Base-by-base conservation (phyloP, 2,113 vertebrate species). In the Austrofundulus limnaeus region DNA sequence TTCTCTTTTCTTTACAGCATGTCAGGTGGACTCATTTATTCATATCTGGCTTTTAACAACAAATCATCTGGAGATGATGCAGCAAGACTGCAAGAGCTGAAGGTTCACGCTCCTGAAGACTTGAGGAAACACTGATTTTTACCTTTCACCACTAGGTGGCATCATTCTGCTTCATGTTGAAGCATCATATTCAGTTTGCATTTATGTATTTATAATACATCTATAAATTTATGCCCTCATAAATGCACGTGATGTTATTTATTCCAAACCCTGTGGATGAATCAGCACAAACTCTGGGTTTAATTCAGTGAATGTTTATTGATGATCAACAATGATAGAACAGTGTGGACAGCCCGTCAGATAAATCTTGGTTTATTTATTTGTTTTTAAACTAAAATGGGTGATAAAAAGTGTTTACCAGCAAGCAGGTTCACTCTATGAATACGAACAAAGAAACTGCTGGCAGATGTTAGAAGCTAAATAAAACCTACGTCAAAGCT, bases 11-110 rank as follows among this genome's bases (percentile, higher is more conserved):
- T 60, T 77, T 84, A 50, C 82, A 98, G 96, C 63, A 94, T 96
- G 89, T 92, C 91, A 47, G 96, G 94, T 21, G 95, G 95, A 70
- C 69, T 97, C 24, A 78, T 90, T 13, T 98, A 97, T 19, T 95
- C 95, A 0, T 95, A 93, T 81, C 56, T 96, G 69, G 92, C 91
- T 1, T 89, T 98, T 43, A 80, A 17, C 49, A 66, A 52, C 59
- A 69, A 66, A 66, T 11, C 72, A 11, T 28, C 85, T 11, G 50
- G 23, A 49, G 28, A 11, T 0, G 42, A 23, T 1, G 2, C 28
- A 31, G 61, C 49, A 34, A 51, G 11, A 62, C 52, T 54, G 1
- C 63, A 66, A 25, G 69, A 84, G 14, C 37, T 57, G 20, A 85
- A 61, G 28, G 50, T 62, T 64, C 39, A 46, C 20, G 57, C 69